Evolutionary conservation across 2,113 vertebrate species (phyloP), one percentile per base, ranked within the genome.

Genomic region (Galemys pyrenaicus): DNA sequence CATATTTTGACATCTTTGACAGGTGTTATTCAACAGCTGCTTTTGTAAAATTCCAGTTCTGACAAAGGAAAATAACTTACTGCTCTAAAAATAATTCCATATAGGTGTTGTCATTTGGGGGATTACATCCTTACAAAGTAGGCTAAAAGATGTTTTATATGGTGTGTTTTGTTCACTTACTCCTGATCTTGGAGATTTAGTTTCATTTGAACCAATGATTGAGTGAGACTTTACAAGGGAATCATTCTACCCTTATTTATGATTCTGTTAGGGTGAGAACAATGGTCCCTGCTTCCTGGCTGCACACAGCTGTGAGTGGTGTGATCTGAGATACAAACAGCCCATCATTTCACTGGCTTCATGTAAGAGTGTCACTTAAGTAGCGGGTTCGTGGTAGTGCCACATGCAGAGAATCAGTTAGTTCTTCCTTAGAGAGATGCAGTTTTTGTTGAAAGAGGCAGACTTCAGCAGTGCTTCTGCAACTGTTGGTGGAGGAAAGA

Each of bases 1-100:
- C 83, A 96, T 2, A 0, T 96, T 96, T 89, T 95, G 92, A 96
- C 86, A 77, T 95, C 79, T 94, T 83, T 77, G 96, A 95, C 94
- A 92, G 95, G 75, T 94, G 88, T 96, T 97, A 60, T 86, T 94
- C 89, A 96, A 93, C 60, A 94, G 86, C 86, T 83, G 75, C 62
- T 0, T 89, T 87, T 95, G 58, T 88, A 92, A 86, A 86, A 91
- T 68, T 96, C 39, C 46, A 49, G 35, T 88, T 82, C n/a, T 89
- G 28, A 87, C 39, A 91, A 94, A 95, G 28, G 35, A 91, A 96
- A 80, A 89, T 92, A 79, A 96, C 56, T 93, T 95, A 56, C 64
- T 78, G 70, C 37, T 90, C n/a, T 80, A 87, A 78, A 96, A 93
- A 82, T 95, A 93, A 87, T 85, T 95, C 35, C 51, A 86, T 81